Base-by-base conservation (phyloP, 2,888 invertebrate genomes). In the Apotomis capreana region DNA sequence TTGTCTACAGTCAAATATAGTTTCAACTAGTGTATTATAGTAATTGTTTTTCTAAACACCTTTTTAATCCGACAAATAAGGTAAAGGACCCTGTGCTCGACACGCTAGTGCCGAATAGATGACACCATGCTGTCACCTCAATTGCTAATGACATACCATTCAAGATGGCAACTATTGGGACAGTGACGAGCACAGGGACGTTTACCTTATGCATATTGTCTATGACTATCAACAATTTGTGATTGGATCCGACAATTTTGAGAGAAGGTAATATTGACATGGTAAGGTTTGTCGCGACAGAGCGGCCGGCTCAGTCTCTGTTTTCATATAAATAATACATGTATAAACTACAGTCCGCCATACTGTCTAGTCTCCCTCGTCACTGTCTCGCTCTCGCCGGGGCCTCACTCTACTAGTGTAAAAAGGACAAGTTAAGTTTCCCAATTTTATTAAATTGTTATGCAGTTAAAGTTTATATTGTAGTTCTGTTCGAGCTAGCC, bases 361-460 rank as follows among this genome's bases (percentile, higher is more conserved):
- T 70, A 61, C 54, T 63, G 55, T 61, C 70, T 70, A 70, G 70
- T 70, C 70, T 67, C 46, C 70, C 40, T 55, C 59, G 49, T 36
- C 51, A 65, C 71, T 26, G 70, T 59, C 65, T 54, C 68, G 78
- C 77, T 79, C 74, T 75, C 62, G 76, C 74, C 75, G 69, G 68
- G 76, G 73, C 68, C 76, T 75, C 70, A 69, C 63, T 74, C 73
- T 69, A 74, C 60, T 74, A 67, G 67, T 71, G 71, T 70, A 70
- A 78, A 80, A 77, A 71, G 78, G 74, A 80, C 76, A 76, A 77
- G 88, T 89, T 90, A 89, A 89, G 89, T 90, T 90, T 81, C 79
- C 85, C 85, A 83, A 88, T 87, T 90, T 72, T 79, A 90, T 89
- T 86, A 79, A 72, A 83, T 83, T 84, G 89, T 89, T 88, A 83